These are phyloP conservation scores for Caenorhabditis imperialis DNA, from an alignment of 2,888 invertebrate species.

Conservation along the genomic window DNA sequence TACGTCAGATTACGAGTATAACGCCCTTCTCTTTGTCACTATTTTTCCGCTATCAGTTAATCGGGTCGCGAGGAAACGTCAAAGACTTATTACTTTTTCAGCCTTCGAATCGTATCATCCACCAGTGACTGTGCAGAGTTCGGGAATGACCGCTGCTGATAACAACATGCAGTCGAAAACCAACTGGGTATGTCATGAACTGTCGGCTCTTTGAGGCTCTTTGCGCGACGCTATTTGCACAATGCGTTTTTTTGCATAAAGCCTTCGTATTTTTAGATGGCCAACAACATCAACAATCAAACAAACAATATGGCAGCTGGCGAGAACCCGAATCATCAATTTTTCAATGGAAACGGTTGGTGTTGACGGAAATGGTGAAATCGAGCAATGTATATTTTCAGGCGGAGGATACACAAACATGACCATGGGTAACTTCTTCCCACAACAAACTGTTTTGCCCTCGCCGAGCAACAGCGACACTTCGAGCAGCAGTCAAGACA, in stretches of 20 bases:
- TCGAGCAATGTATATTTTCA: conserved; percentile 32
- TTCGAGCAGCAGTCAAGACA: conserved; percentile 63
- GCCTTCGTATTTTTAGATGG: conserved; percentile 52
- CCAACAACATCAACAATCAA: conserved; percentile 58
- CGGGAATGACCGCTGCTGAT: conserved; percentile 58
- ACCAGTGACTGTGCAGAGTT: conserved; percentile 49
- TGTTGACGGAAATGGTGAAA: conserved; percentile 12
- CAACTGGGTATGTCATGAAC: conserved; percentile 45
- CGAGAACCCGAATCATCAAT: conserved; percentile 44
- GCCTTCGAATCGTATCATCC: conserved; percentile 67
- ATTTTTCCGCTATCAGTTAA: conserved; percentile 25
- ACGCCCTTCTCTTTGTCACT: conserved; percentile 15
- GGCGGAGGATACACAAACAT: conserved; percentile 52
- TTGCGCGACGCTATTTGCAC: conserved; percentile 33
- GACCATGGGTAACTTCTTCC: conserved; percentile 50
- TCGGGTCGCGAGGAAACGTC: conserved; percentile 6
- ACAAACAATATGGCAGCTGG: conserved; percentile 55
- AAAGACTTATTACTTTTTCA: conserved; percentile 32
- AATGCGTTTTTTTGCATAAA: conserved; percentile 38
- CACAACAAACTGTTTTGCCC: conserved; percentile 47
- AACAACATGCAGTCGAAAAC: conserved; percentile 42
- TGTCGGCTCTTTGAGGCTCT: not conserved
- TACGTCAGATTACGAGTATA: conserved; percentile 47
- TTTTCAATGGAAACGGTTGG: conserved; percentile 52
- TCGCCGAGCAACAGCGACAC: conserved; percentile 66